These are phyloP conservation scores for Morpho achilles DNA, from an alignment of 2,888 invertebrate species.

Conservation along the genomic window DNA sequence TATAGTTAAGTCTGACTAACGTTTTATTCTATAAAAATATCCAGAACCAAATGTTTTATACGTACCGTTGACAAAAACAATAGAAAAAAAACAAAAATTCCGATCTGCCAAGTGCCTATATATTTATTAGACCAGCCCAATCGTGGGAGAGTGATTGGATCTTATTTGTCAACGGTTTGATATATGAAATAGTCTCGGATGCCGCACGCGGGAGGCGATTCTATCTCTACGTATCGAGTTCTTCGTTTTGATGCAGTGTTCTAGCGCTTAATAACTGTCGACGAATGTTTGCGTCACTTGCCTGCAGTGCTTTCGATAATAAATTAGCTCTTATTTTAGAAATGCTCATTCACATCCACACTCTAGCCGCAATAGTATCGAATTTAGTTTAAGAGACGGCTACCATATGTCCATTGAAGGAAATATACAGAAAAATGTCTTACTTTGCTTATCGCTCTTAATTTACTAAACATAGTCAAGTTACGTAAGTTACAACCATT, in stretches of 20 bases:
- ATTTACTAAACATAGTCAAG: no score
- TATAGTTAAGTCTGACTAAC: no score
- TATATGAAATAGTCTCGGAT: constrained; percentile 50
- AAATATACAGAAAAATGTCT: no score
- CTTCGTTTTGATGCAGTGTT: constrained; percentile 57
- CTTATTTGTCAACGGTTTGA: constrained; percentile 52
- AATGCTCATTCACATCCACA: constrained; percentile 59
- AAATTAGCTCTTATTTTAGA: constrained; percentile 75
- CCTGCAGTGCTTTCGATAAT: constrained; percentile 59
- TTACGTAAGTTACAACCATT: no score
- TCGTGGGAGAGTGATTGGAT: constrained; percentile 48
- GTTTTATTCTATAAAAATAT: no score
- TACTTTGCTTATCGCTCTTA: no score
- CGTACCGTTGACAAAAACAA: no score
- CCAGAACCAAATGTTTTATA: no score
- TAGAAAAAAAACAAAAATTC: no score
- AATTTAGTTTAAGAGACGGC: constrained; percentile 9
- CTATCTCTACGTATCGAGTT: constrained; percentile 48
- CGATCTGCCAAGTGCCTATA: not conserved
- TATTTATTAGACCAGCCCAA: constrained; percentile 3
- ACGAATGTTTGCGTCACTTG: constrained; percentile 69
- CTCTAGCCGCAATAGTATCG: constrained; percentile 43
- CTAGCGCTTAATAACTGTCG: constrained; percentile 76
- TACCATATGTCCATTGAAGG: not conserved
- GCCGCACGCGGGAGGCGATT: constrained; percentile 50